Base-by-base conservation (phyloP, 2,888 invertebrate genomes). In the Cheilosia pagana region DNA sequence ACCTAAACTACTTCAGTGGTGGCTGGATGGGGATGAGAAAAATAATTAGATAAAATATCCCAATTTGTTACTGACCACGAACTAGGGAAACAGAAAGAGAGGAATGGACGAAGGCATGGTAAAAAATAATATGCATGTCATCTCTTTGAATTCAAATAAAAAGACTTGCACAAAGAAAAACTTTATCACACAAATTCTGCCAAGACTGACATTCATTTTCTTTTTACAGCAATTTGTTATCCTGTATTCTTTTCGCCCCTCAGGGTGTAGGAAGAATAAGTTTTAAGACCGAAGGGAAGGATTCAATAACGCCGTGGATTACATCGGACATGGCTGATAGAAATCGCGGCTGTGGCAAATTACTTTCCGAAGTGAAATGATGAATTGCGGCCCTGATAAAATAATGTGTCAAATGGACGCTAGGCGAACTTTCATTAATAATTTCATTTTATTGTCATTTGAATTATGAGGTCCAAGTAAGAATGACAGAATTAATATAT, bases 331-430 rank as follows among this genome's bases (percentile, higher is more conserved):
- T 39, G 39, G 35, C n/a, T 23, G 71, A 76, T 76, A 72, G 50
- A 77, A 76, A 60, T 55, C 72, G 67, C 53, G 25, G 35, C 77
- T 50, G 50, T 10, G 35, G 62, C 68, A 78, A 83, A 75, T 83
- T 63, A 65, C 70, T 78, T 52, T 70, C 57, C 50, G 45, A 62
- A 60, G 50, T 25, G 62, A 67, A 68, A 55, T 77, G 67, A 77
- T 77, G 63, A 77, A 82, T 77, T 43, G 28, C 48, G 12, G 5
- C 50, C 19, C 4, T 65, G 52, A 14, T 53, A 55, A 19, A 35
- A 35, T 53, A 25, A 74, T 67, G 53, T 74, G 21, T 65, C 53
- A 68, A 60, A 52, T 60, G 21, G 43, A 28, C 28, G 41, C 12
- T 35, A 43, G 43, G 31, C 16, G 19, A 19, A 28, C 19, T 71